phyloP scores from a whole-genome alignment of 2,113 vertebrate species.

The Aegithalos caudatus region DNA sequence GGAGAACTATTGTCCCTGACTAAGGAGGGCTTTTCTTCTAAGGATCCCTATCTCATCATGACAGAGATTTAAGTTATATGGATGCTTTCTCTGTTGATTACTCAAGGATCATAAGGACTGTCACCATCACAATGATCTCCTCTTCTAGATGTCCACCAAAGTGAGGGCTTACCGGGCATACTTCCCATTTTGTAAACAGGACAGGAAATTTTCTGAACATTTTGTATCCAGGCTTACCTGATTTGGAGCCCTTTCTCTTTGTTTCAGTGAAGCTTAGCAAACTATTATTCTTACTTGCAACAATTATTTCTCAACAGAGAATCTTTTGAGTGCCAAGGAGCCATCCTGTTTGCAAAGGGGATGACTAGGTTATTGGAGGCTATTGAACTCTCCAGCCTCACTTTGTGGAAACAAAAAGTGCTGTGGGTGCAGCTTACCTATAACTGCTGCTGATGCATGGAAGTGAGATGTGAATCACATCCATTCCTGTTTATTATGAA shows the following conservation, averaged over 20 bases:
- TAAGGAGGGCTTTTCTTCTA: background rate
- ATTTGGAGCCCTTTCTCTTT: background rate
- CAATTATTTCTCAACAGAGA: background rate
- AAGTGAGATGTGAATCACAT: background rate
- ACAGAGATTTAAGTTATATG: background rate
- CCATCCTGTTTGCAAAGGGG: background rate
- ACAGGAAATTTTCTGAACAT: background rate
- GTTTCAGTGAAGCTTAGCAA: background rate
- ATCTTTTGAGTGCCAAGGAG: background rate
- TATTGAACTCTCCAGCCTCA: background rate
- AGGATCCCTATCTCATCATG: background rate
- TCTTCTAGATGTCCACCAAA: background rate
- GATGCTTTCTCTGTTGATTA: background rate
- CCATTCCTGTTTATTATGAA: accelerated
- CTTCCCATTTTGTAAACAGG: background rate
- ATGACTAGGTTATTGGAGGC: background rate
- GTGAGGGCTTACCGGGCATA: background rate
- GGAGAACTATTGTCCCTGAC: background rate
- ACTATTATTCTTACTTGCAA: background rate
- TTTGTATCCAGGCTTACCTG: background rate
- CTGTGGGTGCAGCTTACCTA: background rate
- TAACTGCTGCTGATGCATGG: background rate
- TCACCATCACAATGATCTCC: background rate
- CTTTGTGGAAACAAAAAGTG: background rate
- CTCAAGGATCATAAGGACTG: background rate